phyloP scores from a whole-genome alignment of 2,113 vertebrate species.

The Prolemur simus region DNA sequence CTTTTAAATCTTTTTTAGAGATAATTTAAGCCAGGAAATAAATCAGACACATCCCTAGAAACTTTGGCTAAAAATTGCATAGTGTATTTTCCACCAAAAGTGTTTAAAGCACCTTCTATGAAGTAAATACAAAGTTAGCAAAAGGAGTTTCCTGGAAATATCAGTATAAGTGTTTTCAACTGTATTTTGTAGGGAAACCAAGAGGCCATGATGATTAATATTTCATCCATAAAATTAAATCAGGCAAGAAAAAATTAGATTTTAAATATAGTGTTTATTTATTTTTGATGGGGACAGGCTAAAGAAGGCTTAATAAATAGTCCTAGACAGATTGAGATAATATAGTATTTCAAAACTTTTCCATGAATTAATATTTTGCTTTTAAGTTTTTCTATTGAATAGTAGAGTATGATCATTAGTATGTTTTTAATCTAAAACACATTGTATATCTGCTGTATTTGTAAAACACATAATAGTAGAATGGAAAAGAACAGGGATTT shows the following conservation, averaged over 20 bases:
- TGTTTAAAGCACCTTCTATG: not conserved
- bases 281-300: not conserved
- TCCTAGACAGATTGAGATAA: not conserved
- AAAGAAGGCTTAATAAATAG: not conserved
- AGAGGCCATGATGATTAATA: not conserved
- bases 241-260: not conserved
- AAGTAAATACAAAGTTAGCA: not conserved
- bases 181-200: not conserved
- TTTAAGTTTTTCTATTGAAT: not conserved
- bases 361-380: not conserved
- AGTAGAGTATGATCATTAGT: not conserved
- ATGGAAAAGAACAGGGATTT: not conserved
- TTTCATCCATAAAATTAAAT: not conserved
- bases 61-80: not conserved
- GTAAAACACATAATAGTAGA: not conserved
- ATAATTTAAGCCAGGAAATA: not conserved
- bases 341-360: not conserved
- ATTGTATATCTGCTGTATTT: not conserved
- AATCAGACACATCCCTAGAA: not conserved
- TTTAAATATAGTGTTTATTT: not conserved
- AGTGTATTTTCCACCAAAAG: not conserved
- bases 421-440: conserved; percentile 4
- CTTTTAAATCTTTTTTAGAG: conserved; percentile 8
- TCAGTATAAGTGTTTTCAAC: not conserved
- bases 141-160: not conserved